Evolutionary conservation across 2,888 invertebrate species (phyloP).

Genomic region (Oxycera nigricornis): DNA sequence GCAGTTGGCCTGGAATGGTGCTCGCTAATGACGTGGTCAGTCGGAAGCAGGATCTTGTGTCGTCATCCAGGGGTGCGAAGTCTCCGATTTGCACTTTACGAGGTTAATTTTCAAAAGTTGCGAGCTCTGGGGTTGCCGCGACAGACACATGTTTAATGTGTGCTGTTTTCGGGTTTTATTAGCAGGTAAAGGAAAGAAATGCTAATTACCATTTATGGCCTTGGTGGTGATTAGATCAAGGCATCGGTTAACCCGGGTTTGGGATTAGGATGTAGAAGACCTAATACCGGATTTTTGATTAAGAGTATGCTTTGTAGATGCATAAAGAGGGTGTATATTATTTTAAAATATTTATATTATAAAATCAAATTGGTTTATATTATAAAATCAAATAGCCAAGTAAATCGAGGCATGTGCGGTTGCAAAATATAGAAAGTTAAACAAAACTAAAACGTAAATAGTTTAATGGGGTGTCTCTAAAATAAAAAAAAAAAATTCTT

Average conservation of each 20-base stretch:
- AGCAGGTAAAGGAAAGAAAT: not conserved
- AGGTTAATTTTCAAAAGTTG: slow-evolving; percentile 27
- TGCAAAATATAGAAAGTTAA: too few relatives aligned
- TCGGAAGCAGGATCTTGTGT: slow-evolving; percentile 6
- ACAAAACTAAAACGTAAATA: too few relatives aligned
- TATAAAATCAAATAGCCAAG: too few relatives aligned
- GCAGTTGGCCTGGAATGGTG: not conserved
- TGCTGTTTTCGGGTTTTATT: not conserved
- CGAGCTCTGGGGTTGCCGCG: not conserved
- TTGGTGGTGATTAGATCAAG: slow-evolving; percentile 10
- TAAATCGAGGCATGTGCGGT: too few relatives aligned
- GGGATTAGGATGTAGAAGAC: not conserved
- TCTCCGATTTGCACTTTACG: not conserved
- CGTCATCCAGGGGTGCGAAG: not conserved
- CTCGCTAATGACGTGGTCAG: not conserved
- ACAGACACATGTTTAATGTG: not conserved
- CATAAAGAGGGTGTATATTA: too few relatives aligned
- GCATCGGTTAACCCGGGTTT: slow-evolving; percentile 23
- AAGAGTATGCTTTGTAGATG: too few relatives aligned
- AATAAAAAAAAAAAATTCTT: too few relatives aligned
- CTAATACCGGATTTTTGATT: too few relatives aligned
- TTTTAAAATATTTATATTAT: too few relatives aligned
- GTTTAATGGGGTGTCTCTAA: too few relatives aligned
- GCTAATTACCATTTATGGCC: not conserved
- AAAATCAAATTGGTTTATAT: too few relatives aligned